Evolutionary conservation across 2,888 invertebrate species (phyloP).

Genomic region (Anoplius nigerrimus): DNA sequence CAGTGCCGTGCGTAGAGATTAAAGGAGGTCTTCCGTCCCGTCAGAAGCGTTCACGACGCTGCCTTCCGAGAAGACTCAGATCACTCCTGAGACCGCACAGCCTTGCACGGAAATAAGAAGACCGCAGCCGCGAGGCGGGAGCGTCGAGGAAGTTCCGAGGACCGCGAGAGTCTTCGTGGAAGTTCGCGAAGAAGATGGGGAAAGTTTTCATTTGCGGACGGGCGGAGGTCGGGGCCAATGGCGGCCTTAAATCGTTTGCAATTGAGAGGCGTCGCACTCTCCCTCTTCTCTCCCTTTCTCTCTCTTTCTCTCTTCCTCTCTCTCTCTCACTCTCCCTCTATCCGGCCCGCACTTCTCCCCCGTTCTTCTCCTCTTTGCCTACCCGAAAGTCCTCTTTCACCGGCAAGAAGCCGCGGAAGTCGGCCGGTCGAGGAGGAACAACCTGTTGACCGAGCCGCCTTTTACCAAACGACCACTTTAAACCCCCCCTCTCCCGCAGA

Average conservation of each 20-base stretch:
- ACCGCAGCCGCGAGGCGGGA: slow-evolving; percentile 39
- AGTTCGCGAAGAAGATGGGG: slow-evolving; percentile 47
- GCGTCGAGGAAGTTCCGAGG: slow-evolving; percentile 11
- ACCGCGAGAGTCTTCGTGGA: slow-evolving; percentile 38
- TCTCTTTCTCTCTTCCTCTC: background rate
- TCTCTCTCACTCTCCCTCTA: background rate
- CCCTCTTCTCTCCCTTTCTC: slow-evolving; percentile 16
- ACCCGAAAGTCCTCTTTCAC: slow-evolving; percentile 20
- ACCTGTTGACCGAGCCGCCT: slow-evolving; percentile 49
- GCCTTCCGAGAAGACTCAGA: slow-evolving; percentile 47
- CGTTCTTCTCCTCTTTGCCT: slow-evolving; percentile 26
- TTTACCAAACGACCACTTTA: no score
- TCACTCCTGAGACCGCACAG: slow-evolving; percentile 51
- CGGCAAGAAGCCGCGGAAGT: slow-evolving; percentile 37
- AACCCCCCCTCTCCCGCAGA: no score
- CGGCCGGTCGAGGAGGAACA: slow-evolving; percentile 42
- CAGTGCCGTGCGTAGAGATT: no score
- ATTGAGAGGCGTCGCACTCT: slow-evolving; percentile 49
- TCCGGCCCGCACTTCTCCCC: background rate
- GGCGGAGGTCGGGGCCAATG: slow-evolving; percentile 53
- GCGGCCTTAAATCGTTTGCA: slow-evolving; percentile 55
- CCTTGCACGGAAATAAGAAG: slow-evolving; percentile 56
- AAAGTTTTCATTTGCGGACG: slow-evolving; percentile 55
- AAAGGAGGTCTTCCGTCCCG: slow-evolving; percentile 6
- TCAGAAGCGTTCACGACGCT: slow-evolving; percentile 28